Evolutionary conservation across 1,140 invertebrate species (phyloP), one percentile per base, ranked within the genome.

Genomic region (Sinella curviseta): DNA sequence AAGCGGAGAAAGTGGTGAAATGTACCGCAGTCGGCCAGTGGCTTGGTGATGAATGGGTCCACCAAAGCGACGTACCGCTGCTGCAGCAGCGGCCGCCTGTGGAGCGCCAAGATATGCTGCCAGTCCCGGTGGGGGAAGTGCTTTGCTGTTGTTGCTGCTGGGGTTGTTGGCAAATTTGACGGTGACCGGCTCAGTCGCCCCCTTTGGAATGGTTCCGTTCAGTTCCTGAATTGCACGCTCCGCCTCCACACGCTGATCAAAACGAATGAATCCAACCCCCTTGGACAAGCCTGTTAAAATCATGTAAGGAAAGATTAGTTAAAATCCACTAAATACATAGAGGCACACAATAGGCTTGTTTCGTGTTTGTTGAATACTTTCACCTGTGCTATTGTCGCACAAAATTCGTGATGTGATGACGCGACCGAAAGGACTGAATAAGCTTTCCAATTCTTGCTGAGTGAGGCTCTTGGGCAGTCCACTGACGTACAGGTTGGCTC

Each of bases 141-240:
- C 94, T 88, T 96, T 96, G 86, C 92, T 93, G 82, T 89, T 87
- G 90, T 94, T 96, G n/a, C n/a, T n/a, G 89, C 94, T 96, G n/a
- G 95, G 95, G 87, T 97, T 99, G 88, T 99, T 99, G 81, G 98
- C 98, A 88, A 99, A 99, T 89, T 99, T 99, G 80, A 99, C 98
- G 48, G 97, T 98, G 84, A 99, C 98, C 48, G 97, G 96, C 88
- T 99, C 97, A 78, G 94, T 94, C 73, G 95, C 95, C 84, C 96
- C 95, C 88, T 95, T 97, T 74, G 94, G 97, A 89, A 97, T 95
- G 82, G 95, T 97, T 80, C 98, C 97, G 87, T 99, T 98, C 84
- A 99, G 89, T 88, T 99, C 96, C 87, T 98, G 95, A 84, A 99
- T 99, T 31, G 98, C 98, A 57, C 94, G 90, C 87, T 99, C 98